Evolutionary conservation across 2,113 vertebrate genomes (phyloP).

Genomic region (Okapia johnstoni): DNA sequence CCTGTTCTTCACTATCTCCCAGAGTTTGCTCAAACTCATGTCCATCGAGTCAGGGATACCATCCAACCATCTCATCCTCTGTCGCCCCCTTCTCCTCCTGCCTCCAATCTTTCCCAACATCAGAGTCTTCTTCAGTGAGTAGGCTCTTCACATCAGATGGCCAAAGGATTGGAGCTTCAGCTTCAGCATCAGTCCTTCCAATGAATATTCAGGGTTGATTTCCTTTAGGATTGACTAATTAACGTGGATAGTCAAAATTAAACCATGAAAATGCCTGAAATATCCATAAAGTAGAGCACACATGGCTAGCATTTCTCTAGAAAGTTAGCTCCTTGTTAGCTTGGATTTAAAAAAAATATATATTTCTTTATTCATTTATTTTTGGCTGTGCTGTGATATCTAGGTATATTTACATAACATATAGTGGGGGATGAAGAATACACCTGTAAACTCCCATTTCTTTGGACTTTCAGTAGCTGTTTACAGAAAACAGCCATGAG

Average conservation of each 20-base stretch:
- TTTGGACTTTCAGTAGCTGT: neutral
- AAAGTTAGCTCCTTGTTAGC: neutral
- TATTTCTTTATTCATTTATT: neutral
- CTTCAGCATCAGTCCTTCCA: neutral
- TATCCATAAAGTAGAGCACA: neutral
- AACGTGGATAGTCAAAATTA: neutral
- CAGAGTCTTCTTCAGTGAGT: neutral
- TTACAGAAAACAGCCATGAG: neutral
- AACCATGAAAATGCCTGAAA: neutral
- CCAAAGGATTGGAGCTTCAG: neutral
- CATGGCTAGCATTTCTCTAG: neutral
- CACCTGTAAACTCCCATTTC: neutral
- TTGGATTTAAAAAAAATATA: no score
- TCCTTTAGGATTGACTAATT: neutral
- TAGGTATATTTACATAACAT: neutral
- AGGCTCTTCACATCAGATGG: neutral
- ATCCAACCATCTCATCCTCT: neutral
- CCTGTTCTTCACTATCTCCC: neutral
- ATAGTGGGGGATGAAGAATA: neutral
- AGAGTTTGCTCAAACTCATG: neutral
- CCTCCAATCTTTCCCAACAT: neutral
- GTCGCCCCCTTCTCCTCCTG: neutral
- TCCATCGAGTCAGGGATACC: neutral
- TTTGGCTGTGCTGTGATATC: neutral
- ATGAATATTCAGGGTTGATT: neutral